Base-by-base conservation (phyloP, 1,140 invertebrate species). In the Cardiocondyla obscurior region DNA sequence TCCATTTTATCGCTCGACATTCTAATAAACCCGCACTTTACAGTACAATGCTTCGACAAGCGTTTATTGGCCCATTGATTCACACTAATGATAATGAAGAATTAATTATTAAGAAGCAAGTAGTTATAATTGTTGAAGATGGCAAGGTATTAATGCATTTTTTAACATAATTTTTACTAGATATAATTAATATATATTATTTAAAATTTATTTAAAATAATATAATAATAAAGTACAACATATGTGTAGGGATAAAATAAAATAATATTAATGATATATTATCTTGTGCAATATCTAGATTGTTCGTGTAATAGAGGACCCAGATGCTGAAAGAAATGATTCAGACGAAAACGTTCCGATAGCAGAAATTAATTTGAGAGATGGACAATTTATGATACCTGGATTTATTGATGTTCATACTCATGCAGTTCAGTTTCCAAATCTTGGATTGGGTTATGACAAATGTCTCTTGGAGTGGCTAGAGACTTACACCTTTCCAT, bases 321-420 rank as follows among this genome's bases (percentile, higher is more conserved):
- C 62, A 39, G 2, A 3, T 0, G 28, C 19, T 2, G 1, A 12
- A 16, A 12, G n/a, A 49, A 1, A 44, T 16, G 14, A 10, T 64
- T n/a, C n/a, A 12, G n/a, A 53, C 6, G 1, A 57, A 46, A 70
- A 92, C 84, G 84, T 92, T 46, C 51, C 89, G 25, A 90, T 87
- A 33, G 87, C 93, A n/a, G 90, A 93, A 74, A 86, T 92, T 16
- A 92, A 84, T 60, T 85, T 97, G 8, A 92, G 90, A 51, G 67
- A 93, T 10, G 93, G 94, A 69, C 95, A 98, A 93, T 97, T 98
- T 91, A 89, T 98, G 5, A 96, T 98, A 86, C 98, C 98, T 4
- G 98, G 98, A 3, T 96, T 99, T 81, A 95, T 98, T 4, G 98
- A 99, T 92, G 96, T 96, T 14, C 98, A 99, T 88, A 97, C 97